A percentile compares a stretch with the other conserved stretches of the same genome.
Conservation (phyloP, 2,797 vertebrate genomes). For the Chaetodon trifasciatus region DNA sequence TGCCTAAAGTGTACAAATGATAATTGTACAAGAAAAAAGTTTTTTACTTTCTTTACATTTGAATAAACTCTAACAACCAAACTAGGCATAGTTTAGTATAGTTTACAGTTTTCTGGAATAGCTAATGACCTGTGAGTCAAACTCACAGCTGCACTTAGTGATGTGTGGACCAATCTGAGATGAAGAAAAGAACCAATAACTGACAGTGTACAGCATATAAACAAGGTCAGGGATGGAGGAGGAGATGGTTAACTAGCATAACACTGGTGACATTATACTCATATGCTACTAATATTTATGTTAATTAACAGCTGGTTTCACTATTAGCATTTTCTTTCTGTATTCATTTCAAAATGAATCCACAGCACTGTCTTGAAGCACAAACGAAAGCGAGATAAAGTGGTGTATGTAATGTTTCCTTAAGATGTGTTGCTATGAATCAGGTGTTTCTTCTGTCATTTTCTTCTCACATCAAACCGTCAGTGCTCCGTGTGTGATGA, state of each 20-base stretch:
- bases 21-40: background rate
- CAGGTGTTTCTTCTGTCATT: constrained; percentile 38
- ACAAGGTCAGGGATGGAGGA: constrained; percentile 22
- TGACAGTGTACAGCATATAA: constrained; percentile 3
- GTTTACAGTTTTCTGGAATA: constrained; percentile 36
- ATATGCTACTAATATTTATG: constrained; percentile 44
- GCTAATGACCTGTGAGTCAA: constrained; percentile 5
- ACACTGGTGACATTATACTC: constrained; percentile 18
- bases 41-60: constrained; percentile 25
- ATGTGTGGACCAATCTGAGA: background rate
- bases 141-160: background rate
- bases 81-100: constrained; percentile 21
- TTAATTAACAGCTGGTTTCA: constrained; percentile 21
- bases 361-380: constrained; percentile 53
- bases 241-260: constrained; percentile 10
- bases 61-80: constrained; percentile 36
- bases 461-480: constrained; percentile 25
- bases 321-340: constrained; percentile 44
- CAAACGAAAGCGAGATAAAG: constrained; percentile 38
- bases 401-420: constrained; percentile 36
- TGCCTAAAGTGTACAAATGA: constrained; percentile 28
- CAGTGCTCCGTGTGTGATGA: constrained; percentile 2
- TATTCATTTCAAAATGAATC: constrained; percentile 35
- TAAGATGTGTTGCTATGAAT: constrained; percentile 44
- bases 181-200: constrained; percentile 2